A percentile compares a stretch with the other conserved stretches of the same genome.
These are phyloP conservation scores for Sorex maritimensis DNA, from an alignment of 2,797 vertebrate genomes.

Conservation along the genomic window DNA sequence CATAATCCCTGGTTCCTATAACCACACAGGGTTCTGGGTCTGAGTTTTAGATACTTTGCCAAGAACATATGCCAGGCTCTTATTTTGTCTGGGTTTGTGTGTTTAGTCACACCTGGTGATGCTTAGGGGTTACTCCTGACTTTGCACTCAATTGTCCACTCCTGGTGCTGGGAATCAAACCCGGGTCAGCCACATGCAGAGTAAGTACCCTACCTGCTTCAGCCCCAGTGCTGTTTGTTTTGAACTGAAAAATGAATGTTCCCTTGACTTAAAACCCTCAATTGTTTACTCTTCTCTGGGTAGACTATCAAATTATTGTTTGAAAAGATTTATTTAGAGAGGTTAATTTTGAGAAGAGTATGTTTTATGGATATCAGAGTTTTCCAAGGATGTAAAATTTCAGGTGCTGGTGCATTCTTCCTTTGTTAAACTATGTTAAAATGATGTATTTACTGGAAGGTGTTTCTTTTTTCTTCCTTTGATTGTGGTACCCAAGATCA, in stretches of 20 bases:
- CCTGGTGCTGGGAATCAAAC: no score
- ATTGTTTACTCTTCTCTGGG: neutral
- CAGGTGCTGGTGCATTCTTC: neutral
- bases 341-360: neutral
- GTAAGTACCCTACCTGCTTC: no score
- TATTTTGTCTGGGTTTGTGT: no score
- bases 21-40: neutral
- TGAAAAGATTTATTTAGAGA: constrained; percentile 28
- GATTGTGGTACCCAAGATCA: no score
- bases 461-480: no score
- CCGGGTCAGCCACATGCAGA: no score
- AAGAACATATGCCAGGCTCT: constrained; percentile 1
- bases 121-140: no score
- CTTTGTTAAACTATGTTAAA: neutral
- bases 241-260: neutral
- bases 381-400: constrained; percentile 44
- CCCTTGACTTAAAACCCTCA: neutral
- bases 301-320: neutral
- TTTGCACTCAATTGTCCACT: no score
- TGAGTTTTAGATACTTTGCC: neutral
- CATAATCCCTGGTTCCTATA: neutral
- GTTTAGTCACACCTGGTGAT: no score
- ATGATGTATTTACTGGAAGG: no score
- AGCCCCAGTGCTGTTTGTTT: no score
- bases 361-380: neutral